Conservation (phyloP, 1,140 invertebrate genomes). For the Drosophila kikkawai region DNA sequence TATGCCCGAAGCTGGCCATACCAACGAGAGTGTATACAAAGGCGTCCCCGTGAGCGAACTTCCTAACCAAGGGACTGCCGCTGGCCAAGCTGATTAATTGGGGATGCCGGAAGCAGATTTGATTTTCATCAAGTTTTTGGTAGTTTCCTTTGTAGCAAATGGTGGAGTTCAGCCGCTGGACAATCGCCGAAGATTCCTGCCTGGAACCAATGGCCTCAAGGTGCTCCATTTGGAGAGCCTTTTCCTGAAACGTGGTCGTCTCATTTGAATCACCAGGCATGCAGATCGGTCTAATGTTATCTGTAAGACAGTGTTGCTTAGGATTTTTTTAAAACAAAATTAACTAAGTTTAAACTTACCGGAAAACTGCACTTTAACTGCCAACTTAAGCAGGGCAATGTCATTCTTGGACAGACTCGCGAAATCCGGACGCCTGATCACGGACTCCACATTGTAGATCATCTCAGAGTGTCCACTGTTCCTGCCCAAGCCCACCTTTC, state of each 20-base stretch:
- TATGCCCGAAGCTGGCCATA: background rate
- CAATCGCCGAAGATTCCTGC: too few relatives aligned
- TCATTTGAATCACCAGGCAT: background rate
- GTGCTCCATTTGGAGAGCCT: too few relatives aligned
- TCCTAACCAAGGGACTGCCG: conserved; percentile 10
- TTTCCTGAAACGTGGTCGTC: background rate
- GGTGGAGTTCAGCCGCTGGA: background rate
- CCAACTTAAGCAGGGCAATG: background rate
- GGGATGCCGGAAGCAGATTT: background rate
- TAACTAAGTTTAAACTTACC: background rate
- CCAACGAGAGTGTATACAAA: background rate
- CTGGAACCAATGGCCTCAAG: background rate
- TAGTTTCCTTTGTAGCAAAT: background rate
- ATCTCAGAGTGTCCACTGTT: background rate
- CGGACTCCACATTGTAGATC: background rate
- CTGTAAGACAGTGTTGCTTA: background rate
- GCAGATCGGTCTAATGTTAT: conserved; percentile 1
- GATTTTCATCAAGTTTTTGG: background rate
- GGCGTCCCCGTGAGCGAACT: background rate
- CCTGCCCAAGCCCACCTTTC: background rate
- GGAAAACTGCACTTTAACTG: background rate
- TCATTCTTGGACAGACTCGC: background rate
- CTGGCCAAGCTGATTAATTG: background rate
- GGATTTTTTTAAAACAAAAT: too few relatives aligned
- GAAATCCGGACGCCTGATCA: background rate